A percentile compares a stretch with the other conserved stretches of the same genome.
Evolutionary conservation across 2,113 vertebrate genomes (phyloP).

Genomic region (Toxostoma redivivum): DNA sequence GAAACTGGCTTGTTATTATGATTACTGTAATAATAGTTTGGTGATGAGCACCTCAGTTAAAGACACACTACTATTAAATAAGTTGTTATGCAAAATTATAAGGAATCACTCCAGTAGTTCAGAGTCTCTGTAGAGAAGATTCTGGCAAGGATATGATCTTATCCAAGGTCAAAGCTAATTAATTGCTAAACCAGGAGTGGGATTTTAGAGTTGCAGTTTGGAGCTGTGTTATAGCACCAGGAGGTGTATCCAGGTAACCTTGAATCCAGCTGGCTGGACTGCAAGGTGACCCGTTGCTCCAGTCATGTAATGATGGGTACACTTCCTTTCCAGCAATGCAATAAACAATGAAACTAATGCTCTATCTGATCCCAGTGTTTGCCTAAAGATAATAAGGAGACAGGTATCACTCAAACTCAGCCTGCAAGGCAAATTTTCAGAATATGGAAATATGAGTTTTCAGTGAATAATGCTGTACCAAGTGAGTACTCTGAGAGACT

Average conservation of each 20-base stretch:
- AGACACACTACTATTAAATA: neutral
- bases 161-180: neutral
- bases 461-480: neutral
- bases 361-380: neutral
- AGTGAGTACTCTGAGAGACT: neutral
- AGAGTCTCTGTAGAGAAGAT: neutral
- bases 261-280: neutral
- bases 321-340: neutral
- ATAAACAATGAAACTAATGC: neutral
- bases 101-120: neutral
- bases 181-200: neutral
- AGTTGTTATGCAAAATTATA: neutral
- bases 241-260: neutral
- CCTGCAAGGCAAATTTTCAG: neutral
- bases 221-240: neutral
- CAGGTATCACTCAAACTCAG: conserved; percentile 1
- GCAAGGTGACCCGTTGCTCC: neutral
- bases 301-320: neutral
- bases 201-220: neutral
- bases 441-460: accelerated
- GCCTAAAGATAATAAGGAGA: neutral
- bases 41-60: neutral
- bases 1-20: neutral
- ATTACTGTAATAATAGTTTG: neutral
- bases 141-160: neutral